Evolutionary conservation across 2,797 vertebrate species (phyloP).

Genomic region (Pangasius sanitwongsei): DNA sequence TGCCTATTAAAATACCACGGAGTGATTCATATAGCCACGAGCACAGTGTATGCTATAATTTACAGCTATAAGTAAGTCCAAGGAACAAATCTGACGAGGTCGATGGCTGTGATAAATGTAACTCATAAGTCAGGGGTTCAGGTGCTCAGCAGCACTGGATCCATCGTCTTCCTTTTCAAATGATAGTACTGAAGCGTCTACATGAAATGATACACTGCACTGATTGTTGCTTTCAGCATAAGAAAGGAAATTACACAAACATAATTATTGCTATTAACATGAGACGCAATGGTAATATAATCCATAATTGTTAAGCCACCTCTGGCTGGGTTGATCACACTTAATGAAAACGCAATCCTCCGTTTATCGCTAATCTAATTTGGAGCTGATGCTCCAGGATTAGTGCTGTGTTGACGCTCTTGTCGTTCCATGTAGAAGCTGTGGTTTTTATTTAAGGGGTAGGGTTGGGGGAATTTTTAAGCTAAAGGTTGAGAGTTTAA

Average conservation of each 20-base stretch:
- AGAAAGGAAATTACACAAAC: background rate
- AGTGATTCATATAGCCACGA: constrained; percentile 5
- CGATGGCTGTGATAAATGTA: constrained; percentile 23
- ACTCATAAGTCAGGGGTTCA: constrained; percentile 22
- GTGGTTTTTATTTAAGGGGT: background rate
- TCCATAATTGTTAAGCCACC: background rate
- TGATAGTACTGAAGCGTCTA: background rate
- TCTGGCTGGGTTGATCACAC: background rate
- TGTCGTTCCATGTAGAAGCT: background rate
- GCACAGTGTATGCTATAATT: constrained; percentile 24
- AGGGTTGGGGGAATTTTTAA: background rate
- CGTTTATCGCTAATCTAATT: constrained; percentile 33
- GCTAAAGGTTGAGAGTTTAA: background rate
- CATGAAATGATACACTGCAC: background rate
- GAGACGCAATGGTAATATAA: background rate
- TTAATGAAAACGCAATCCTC: constrained; percentile 28
- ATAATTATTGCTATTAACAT: background rate
- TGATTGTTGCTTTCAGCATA: background rate
- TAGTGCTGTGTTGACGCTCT: constrained; percentile 24
- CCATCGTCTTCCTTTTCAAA: too few relatives aligned
- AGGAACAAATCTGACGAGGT: constrained; percentile 47
- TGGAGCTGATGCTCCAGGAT: constrained; percentile 36
- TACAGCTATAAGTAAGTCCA: constrained; percentile 54
- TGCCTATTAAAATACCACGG: constrained; percentile 42
- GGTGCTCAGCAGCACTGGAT: background rate